Evolutionary conservation across 2,113 vertebrate genomes (phyloP), one percentile per base, ranked within the genome.

Genomic region (Anguilla japonica): DNA sequence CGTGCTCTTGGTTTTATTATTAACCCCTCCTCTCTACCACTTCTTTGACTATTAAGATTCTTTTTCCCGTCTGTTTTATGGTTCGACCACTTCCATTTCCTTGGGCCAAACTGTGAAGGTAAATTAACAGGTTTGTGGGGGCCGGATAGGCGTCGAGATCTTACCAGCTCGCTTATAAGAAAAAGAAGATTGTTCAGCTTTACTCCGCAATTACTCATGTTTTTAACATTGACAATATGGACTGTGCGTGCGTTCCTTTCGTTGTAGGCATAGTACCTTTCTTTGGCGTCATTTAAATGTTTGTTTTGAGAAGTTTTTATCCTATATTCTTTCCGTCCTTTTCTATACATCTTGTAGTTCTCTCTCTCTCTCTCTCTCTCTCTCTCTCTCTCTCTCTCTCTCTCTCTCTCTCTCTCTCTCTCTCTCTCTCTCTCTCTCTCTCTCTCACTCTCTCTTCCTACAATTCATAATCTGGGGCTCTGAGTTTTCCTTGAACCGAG

Each of bases 261-360:
- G 50, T 57, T 67, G 60, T 84, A 26, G 41, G 81, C 43, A 84
- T 5, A 43, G 46, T 60, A 84, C 29, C 79, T 80, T 86, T 41
- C 86, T 22, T 67, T 22, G 60, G 3, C 88, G 90, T 91, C 88
- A 89, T 85, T 88, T 92, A 84, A 91, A 83, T 84, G 40, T 91
- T 89, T 60, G 40, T 79, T 86, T 41, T 16, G 50, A 15, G 39
- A 71, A 56, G 85, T 67, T 75, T 84, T 78, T 29, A 22, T 84
- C 11, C 13, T 14, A 18, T 34, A 50, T 39, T 39, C 60, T 75
- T 2, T n/a, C 26, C 41, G 83, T 16, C 14, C 20, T 84, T 80
- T 83, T 87, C 60, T 90, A 89, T 92, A 91, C 46, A 89, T 81
- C 41, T 79, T 26, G 29, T 29, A 20, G 15, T 40, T 22, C 82